Base-by-base conservation (phyloP, 2,888 invertebrate genomes). In the Formica aserva region DNA sequence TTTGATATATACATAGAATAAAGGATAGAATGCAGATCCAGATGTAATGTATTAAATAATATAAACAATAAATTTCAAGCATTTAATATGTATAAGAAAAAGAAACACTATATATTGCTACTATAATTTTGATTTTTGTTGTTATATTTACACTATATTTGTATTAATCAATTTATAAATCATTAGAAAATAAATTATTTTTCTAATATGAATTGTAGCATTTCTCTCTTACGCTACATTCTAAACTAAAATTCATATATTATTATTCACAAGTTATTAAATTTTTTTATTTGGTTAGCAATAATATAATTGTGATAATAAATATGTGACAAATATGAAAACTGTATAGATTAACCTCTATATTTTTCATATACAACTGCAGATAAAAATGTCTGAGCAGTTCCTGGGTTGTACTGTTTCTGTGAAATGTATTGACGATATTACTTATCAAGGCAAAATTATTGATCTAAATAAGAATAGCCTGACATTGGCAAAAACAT, bases 401-500 rank as follows among this genome's bases (percentile, higher is more conserved):
- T 94, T 93, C 87, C 88, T 94, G 75, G 98, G 98, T 75, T 97
- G 97, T 94, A 97, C 97, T 89, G 98, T 98, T 87, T 98, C 98
- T 26, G 97, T 98, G 85, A 97, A 97, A 94, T 98, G 98, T 94
- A 96, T 96, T 38, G 97, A 97, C 84, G 96, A 96, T 66, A 94
- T 97, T 86, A 98, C 97, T 85, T 98, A 97, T 94, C 98, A 98
- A 95, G 98, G 97, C 22, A 96, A 96, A 92, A 98, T 98, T 86
- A 95, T 96, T 80, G 96, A 96, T 91, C 97, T 98, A 38, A 97
- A 97, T 91, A 96, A 96, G 74, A 95, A 95, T 65, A 96, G 96
- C 71, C 96, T 98, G 87, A 97, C 97, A 1, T 96, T 98, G 83
- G 96, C 96, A 13, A 97, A 97, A 94, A 97, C 97, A 18, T 98